phyloP scores from a whole-genome alignment of 2,888 invertebrate genomes.

The Drosophila mettleri region DNA sequence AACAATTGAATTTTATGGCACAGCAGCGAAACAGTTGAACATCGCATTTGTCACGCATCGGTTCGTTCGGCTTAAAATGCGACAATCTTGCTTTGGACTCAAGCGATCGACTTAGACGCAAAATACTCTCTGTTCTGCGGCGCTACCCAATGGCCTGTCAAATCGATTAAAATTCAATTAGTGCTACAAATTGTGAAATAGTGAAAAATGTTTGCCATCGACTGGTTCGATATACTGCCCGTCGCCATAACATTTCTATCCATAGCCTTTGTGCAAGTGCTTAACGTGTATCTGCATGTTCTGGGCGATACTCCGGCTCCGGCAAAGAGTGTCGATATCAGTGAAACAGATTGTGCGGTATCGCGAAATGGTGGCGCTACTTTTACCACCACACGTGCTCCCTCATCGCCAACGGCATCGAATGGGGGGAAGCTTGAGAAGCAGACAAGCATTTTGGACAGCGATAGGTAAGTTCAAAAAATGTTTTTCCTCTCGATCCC shows the following conservation, averaged over 20 bases:
- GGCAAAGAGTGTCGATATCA: constrained; percentile 34
- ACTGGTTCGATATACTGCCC: constrained; percentile 79
- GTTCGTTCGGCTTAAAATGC: constrained; percentile 36
- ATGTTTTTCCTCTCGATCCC: neutral
- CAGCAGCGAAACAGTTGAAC: constrained; percentile 47
- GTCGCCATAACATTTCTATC: constrained; percentile 64
- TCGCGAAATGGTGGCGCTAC: constrained; percentile 13
- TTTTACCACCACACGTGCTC: constrained; percentile 5
- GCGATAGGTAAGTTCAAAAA: constrained; percentile 73
- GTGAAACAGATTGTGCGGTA: constrained; percentile 27
- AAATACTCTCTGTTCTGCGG: neutral
- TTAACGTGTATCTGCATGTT: constrained; percentile 68
- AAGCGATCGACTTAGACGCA: constrained; percentile 13
- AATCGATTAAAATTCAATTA: constrained; percentile 16
- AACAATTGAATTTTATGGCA: constrained; percentile 27
- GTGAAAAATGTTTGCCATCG: constrained; percentile 64
- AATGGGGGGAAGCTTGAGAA: constrained; percentile 73
- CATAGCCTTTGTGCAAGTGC: constrained; percentile 69
- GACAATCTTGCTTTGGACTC: constrained; percentile 8
- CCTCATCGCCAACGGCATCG: constrained; percentile 28
- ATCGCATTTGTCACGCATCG: constrained; percentile 40
- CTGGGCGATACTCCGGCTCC: constrained; percentile 28
- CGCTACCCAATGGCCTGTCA: constrained; percentile 37
- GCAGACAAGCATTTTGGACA: constrained; percentile 72
- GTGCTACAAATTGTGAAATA: constrained; percentile 21